Conservation (phyloP, 2,113 vertebrate species). For the Tychaedon coryphoeus region DNA sequence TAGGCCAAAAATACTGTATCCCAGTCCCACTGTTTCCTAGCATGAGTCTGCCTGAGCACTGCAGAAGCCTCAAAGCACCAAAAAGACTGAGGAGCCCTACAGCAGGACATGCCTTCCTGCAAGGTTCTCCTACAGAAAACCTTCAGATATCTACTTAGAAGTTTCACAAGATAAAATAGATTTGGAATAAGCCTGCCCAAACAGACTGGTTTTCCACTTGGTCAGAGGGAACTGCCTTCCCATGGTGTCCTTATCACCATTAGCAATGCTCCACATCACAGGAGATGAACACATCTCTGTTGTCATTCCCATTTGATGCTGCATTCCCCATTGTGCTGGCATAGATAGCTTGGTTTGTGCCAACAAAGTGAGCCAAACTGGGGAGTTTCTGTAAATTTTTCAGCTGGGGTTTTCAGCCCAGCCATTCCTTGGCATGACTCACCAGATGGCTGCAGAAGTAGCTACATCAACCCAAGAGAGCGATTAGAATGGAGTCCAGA, state of each 20-base stretch:
- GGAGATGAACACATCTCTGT: neutral
- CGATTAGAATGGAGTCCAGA: neutral
- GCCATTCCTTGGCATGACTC: neutral
- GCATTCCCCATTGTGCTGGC: neutral
- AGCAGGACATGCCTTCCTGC: neutral
- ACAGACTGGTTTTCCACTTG: neutral
- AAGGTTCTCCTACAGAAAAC: neutral
- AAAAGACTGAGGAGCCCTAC: neutral
- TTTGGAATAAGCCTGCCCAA: neutral
- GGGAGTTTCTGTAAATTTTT: neutral
- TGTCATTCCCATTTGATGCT: neutral
- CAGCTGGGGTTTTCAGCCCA: neutral
- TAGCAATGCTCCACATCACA: accelerated
- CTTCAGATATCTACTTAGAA: neutral
- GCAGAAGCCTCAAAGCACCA: neutral
- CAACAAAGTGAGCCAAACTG: neutral
- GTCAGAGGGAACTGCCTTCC: neutral
- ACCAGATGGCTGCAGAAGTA: neutral
- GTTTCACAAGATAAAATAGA: neutral
- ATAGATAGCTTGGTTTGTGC: neutral
- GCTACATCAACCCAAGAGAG: neutral
- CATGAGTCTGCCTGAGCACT: accelerated
- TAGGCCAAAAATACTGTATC: neutral
- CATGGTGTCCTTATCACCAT: accelerated
- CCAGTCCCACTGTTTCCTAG: neutral